These are phyloP conservation scores for Heliconius himera DNA, from an alignment of 1,140 invertebrate genomes.

Conservation along the genomic window DNA sequence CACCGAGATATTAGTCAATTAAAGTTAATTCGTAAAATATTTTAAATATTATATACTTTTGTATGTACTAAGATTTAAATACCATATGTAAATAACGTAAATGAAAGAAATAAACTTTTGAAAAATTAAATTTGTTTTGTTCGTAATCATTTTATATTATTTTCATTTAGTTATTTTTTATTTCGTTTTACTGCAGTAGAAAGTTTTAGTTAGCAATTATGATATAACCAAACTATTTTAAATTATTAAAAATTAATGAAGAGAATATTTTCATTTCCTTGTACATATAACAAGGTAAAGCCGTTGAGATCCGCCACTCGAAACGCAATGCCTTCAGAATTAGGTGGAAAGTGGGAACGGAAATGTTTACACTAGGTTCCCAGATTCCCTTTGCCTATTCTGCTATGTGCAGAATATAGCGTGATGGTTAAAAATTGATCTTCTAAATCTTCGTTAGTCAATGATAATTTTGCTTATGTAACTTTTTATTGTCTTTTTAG, in stretches of 20 bases:
- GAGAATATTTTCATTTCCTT: no score
- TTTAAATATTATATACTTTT: background rate
- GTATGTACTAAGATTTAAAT: background rate
- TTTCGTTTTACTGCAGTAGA: background rate
- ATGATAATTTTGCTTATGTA: no score
- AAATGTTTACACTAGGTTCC: no score
- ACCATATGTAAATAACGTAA: background rate
- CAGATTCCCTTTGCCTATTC: no score
- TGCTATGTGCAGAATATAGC: no score
- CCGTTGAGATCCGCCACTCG: no score
- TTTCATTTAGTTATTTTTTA: background rate
- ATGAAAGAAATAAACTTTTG: background rate
- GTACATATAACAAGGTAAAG: no score
- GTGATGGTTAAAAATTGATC: no score
- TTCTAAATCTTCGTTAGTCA: no score
- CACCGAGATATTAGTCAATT: constrained; percentile 76
- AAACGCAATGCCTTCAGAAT: no score
- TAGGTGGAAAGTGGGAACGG: no score
- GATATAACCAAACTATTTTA: background rate
- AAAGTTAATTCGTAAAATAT: background rate
- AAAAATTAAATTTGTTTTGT: background rate
- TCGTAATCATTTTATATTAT: background rate
- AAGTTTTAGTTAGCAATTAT: background rate
- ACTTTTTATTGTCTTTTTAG: background rate
- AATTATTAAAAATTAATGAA: no score